Base-by-base conservation (phyloP, 1,140 invertebrate species). In the Saccostrea glomerata region DNA sequence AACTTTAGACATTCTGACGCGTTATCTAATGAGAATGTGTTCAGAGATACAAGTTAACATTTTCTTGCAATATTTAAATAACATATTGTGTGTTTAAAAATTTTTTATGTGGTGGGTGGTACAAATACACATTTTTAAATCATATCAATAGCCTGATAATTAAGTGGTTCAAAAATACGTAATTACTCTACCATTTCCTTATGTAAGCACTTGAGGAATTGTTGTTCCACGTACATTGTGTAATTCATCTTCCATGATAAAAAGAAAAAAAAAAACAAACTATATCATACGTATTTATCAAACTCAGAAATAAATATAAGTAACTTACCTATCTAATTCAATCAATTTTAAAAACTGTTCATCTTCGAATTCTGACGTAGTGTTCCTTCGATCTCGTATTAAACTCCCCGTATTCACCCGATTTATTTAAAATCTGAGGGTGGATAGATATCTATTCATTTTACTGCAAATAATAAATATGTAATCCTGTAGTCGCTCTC, bases 391-490 rank as follows among this genome's bases (percentile, higher is more conserved):
- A 30, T 30, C 25, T 25, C 11, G 25, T 15, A 30, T 73, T 73
- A 30, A 63, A 63, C 17, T 63, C 58, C 17, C 1, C 5, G 58
- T 36, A 30, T 73, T 73, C 11, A 30, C 70, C 23, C 30, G 17
- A 30, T 17, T 73, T 3, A 15, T 63, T 63, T 30, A 73, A 73
- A 36, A 73, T 36, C 25, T 36, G 30, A 13, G 30, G 15, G 25
- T 25, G 70, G 30, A 30, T 73, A 36, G 25, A 15, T 73, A 30
- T 36, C 30, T 36, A 15, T 73, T 30, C 70, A 73, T 30, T 73
- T 73, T 25, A 73, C 70, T 73, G 70, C 70, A 73, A 73, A 73
- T 73, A 73, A 73, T 73, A 73, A 73, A 73, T 73, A 73, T 73
- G 30, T 73, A 73, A 73, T 73, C 70, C 30, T 25, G 60, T 23